phyloP scores from a whole-genome alignment of 2,888 invertebrate genomes.

The Hydrotaea diabolus region DNA sequence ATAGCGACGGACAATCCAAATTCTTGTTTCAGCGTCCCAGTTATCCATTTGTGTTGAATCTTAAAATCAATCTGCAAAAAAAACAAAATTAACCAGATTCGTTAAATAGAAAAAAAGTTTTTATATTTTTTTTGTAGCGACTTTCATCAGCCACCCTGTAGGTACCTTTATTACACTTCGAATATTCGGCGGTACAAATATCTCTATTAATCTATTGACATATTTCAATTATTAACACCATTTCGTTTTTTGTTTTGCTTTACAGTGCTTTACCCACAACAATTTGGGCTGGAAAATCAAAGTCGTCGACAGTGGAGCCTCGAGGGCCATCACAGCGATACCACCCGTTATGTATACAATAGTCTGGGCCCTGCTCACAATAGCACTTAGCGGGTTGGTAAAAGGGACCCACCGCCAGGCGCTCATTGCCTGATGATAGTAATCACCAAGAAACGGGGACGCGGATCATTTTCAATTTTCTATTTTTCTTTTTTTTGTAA shows the following conservation, averaged over 20 bases:
- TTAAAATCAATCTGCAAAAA: no score
- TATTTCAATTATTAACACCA: background rate
- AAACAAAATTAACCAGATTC: no score
- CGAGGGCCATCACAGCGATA: constrained; percentile 66
- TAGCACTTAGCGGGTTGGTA: constrained; percentile 77
- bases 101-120: no score
- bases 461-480: background rate
- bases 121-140: no score
- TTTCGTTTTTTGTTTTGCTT: constrained; percentile 60
- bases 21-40: no score
- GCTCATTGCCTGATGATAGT: constrained; percentile 80
- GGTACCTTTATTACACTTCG: no score
- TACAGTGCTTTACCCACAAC: constrained; percentile 94
- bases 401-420: constrained; percentile 45
- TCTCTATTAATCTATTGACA: no score
- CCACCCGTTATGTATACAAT: constrained; percentile 63
- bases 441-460: constrained; percentile 41
- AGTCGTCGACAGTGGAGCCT: constrained; percentile 85
- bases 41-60: no score
- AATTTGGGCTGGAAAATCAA: constrained; percentile 96
- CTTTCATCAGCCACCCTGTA: no score
- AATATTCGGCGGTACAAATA: no score
- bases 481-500: no score
- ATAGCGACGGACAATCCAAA: no score
- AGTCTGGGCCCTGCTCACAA: constrained; percentile 71